A percentile compares a stretch with the other conserved stretches of the same genome.
These are phyloP conservation scores for Cairina moschata DNA, from an alignment of 2,113 vertebrate species.

Conservation along the genomic window DNA sequence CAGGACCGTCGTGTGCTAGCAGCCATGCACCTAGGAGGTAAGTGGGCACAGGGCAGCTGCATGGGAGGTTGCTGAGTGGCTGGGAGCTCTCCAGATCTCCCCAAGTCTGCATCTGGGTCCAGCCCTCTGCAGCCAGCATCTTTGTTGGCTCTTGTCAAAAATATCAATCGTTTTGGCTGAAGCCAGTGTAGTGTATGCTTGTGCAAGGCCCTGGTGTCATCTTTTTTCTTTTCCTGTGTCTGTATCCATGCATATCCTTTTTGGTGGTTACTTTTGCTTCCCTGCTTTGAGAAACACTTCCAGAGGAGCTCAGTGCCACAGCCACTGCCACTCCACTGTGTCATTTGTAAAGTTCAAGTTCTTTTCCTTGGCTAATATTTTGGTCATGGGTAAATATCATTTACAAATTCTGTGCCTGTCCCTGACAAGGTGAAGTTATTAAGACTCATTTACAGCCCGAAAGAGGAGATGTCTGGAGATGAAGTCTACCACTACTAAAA, in stretches of 20 bases:
- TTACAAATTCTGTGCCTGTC: not conserved
- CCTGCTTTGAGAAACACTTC: not conserved
- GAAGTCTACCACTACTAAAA: not conserved
- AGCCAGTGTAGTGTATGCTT: not conserved
- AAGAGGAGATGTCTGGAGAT: not conserved
- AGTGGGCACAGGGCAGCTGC: not conserved
- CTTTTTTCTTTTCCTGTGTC: not conserved
- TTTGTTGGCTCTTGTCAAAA: not conserved
- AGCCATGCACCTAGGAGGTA: fast-evolving
- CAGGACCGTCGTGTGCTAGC: fast-evolving
- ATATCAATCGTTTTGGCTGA: not conserved
- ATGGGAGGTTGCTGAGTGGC: not conserved
- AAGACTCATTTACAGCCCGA: not conserved
- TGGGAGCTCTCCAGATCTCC: not conserved
- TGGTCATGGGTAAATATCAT: not conserved
- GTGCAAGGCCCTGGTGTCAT: fast-evolving
- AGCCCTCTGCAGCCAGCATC: not conserved
- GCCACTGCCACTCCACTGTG: not conserved
- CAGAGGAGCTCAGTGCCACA: not conserved
- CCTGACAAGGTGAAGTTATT: not conserved
- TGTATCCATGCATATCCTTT: not conserved
- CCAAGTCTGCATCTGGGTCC: not conserved
- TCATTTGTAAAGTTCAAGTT: not conserved
- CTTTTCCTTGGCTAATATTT: not conserved
- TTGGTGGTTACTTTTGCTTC: not conserved